These are phyloP conservation scores for Paratrypauchen microcephalus DNA, from an alignment of 2,797 vertebrate species.

Conservation along the genomic window DNA sequence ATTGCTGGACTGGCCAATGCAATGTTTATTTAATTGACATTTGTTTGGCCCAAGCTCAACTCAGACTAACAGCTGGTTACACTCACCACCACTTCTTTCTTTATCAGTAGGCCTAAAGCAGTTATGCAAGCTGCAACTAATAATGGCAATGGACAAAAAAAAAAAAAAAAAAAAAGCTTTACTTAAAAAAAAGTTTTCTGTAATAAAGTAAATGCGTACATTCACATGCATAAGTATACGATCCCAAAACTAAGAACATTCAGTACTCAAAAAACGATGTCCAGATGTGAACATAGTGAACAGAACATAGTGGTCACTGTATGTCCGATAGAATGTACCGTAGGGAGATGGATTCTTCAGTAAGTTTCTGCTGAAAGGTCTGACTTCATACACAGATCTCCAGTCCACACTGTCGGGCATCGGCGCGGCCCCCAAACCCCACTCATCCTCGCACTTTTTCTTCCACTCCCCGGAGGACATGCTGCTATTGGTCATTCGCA, in stretches of 20 bases:
- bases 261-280: no score
- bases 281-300: no score
- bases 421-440: constrained; percentile 57
- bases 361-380: constrained; percentile 81
- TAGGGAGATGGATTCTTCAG: constrained; percentile 80
- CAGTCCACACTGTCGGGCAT: constrained; percentile 74
- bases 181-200: no score
- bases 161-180: no score
- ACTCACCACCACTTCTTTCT: neutral
- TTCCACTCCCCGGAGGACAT: constrained; percentile 66
- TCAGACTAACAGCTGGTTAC: neutral
- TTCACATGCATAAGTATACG: no score
- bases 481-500: constrained; percentile 5
- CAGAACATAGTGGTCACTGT: no score
- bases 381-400: constrained; percentile 70
- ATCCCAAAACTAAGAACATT: no score
- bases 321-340: constrained; percentile 63
- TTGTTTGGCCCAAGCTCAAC: neutral
- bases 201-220: no score
- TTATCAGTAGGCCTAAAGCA: neutral
- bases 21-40: neutral
- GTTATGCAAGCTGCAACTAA: neutral
- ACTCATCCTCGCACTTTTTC: constrained; percentile 64
- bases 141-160: neutral
- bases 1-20: neutral